A percentile compares a stretch with the other conserved stretches of the same genome.
Evolutionary conservation across 2,797 vertebrate species (phyloP).

Genomic region (Hylomyscus alleni): DNA sequence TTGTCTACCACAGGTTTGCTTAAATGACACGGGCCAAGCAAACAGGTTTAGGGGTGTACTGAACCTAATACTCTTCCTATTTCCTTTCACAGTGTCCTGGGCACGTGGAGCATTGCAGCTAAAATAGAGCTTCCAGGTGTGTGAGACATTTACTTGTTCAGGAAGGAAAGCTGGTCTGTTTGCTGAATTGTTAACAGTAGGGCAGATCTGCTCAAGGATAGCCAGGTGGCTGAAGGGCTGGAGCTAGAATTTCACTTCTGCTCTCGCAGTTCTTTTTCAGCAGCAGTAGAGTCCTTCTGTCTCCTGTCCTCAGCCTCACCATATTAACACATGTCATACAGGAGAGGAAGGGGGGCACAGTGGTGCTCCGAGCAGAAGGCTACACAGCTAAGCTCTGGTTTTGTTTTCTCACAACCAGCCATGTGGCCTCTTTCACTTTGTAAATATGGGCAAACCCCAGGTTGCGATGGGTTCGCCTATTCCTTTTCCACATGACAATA

Average conservation of each 20-base stretch:
- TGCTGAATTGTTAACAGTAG: not conserved
- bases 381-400: not conserved
- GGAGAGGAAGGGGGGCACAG: not conserved
- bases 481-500: not conserved
- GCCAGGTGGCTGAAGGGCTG: not conserved
- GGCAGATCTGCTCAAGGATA: accelerated
- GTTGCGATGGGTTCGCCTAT: not conserved
- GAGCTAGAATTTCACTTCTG: not conserved
- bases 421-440: not conserved
- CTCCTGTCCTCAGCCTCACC: not conserved
- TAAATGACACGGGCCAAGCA: not conserved
- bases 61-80: accelerated
- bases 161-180: not conserved
- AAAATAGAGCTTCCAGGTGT: not conserved
- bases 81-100: not conserved
- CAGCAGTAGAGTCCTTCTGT: not conserved
- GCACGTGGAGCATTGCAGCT: no score
- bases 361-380: not conserved
- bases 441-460: not conserved
- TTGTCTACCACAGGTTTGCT: not conserved
- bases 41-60: accelerated
- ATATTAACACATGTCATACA: not conserved
- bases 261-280: not conserved
- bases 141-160: not conserved
- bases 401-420: not conserved